Evolutionary conservation across 30 jellyfish, hydroid and myxozoan species (phyloP), one percentile per base, ranked within the genome.

Genomic region (Aurelia sp.): DNA sequence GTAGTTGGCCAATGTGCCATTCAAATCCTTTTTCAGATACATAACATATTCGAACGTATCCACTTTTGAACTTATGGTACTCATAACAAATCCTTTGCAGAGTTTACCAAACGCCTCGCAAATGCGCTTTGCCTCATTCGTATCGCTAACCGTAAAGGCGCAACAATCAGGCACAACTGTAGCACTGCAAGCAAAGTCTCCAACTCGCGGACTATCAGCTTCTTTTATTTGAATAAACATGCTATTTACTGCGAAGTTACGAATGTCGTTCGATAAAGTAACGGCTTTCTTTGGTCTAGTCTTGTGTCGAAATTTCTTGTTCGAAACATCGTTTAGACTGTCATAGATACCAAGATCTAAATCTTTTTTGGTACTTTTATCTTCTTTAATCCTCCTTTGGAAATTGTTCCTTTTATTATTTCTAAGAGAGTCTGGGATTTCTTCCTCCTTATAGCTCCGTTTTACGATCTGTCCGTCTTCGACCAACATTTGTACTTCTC

Each of bases 51-150:
- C 92, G 50, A 79, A 60, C 15, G 87, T 13, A 27, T 81, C 94
- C 21, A 17, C 91, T 17, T 51, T 71, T 31, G 93, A 51, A 52
- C 88, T 73, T 16, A 91, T 55, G 65, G 96, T 80, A 52, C 90
- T 91, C 91, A 91, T 59, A 10, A 86, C 98, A 31, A 91, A 91
- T 13, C 98, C 98, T 55, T 85, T 86, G 89, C 98, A 91, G 27
- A 19, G 69, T 13, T 40, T 59, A 11, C 86, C 85, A 71, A 85
- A 91, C 6, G 94, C 94, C 66, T 86, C 98, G 73, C 98, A 91
- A 63, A 86, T 79, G 16, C 80, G 82, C 51, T 91, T 91, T 11
- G 93, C 98, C 53, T 81, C 93, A 76, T 67, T 65, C 66, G 91
- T 57, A 60, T 84, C 89, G 40, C 78, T 81, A 1, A 91, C 95